phyloP scores from a whole-genome alignment of 2,888 invertebrate species.

The Hybos culiciformis region DNA sequence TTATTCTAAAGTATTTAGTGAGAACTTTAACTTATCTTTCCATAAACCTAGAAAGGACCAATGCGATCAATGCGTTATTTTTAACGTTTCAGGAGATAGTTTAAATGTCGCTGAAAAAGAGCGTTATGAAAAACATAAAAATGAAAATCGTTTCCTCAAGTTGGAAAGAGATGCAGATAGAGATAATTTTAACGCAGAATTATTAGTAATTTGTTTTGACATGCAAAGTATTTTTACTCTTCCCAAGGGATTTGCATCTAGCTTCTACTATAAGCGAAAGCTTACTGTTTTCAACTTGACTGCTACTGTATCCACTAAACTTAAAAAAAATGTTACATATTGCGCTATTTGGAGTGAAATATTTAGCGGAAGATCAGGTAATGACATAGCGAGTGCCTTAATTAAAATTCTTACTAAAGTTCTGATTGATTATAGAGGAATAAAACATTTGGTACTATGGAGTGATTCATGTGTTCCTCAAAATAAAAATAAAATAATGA shows the following conservation, averaged over 20 bases:
- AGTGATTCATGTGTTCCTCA: not conserved
- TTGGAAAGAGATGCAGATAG: not conserved
- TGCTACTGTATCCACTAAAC: not conserved
- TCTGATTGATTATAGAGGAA: not conserved
- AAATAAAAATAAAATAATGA: not conserved
- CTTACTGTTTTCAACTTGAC: not conserved
- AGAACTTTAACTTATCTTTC: not conserved
- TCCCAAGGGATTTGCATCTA: not conserved
- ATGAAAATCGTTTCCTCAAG: not conserved
- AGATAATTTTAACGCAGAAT: not conserved
- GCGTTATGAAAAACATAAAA: not conserved
- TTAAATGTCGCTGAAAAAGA: not conserved
- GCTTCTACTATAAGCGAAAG: not conserved
- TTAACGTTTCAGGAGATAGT: not conserved
- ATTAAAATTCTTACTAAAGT: not conserved
- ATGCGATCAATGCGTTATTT: not conserved
- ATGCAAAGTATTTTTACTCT: not conserved
- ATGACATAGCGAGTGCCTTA: not conserved
- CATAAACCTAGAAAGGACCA: not conserved
- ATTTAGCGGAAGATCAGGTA: not conserved
- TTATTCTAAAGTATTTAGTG: not conserved
- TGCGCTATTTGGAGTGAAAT: not conserved
- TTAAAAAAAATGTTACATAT: not conserved
- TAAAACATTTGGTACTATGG: not conserved
- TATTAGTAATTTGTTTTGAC: not conserved